These are phyloP conservation scores for Drosophila nigromelanica DNA, from an alignment of 1,140 invertebrate genomes.

Conservation along the genomic window DNA sequence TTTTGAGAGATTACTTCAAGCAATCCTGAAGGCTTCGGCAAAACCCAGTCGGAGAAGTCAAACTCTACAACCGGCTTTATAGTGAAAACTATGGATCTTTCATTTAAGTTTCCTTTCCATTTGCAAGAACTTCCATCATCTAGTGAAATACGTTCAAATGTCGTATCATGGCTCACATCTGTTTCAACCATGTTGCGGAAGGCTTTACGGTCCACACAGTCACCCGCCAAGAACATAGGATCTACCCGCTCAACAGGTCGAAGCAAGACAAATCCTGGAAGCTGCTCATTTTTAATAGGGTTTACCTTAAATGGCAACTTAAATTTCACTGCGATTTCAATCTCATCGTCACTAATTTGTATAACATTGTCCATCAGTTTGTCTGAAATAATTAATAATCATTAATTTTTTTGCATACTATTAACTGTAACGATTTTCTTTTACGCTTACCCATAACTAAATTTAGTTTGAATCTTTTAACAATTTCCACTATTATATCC, in stretches of 20 bases:
- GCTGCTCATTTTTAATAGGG: not conserved
- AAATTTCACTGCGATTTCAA: not conserved
- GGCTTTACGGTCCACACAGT: not conserved
- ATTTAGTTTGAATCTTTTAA: too few relatives aligned
- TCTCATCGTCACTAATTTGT: too few relatives aligned
- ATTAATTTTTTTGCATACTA: too few relatives aligned
- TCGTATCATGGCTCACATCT: too few relatives aligned
- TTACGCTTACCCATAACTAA: not conserved
- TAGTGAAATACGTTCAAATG: too few relatives aligned
- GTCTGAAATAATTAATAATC: too few relatives aligned
- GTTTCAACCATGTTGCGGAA: not conserved
- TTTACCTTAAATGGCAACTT: not conserved
- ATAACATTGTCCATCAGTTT: too few relatives aligned
- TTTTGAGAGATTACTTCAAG: not conserved
- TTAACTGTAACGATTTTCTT: too few relatives aligned
- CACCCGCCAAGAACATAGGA: not conserved
- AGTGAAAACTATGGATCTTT: not conserved
- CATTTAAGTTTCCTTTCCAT: not conserved
- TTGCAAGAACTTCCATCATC: not conserved
- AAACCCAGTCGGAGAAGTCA: not conserved
- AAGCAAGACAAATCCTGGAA: not conserved
- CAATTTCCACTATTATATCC: too few relatives aligned
- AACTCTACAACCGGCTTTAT: not conserved
- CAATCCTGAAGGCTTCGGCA: not conserved
- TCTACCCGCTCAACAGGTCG: too few relatives aligned